Percentiles rank a stretch among this genome's conserved stretches.
Evolutionary conservation across 1,140 invertebrate species (phyloP).

Genomic region (Aethina tumida): DNA sequence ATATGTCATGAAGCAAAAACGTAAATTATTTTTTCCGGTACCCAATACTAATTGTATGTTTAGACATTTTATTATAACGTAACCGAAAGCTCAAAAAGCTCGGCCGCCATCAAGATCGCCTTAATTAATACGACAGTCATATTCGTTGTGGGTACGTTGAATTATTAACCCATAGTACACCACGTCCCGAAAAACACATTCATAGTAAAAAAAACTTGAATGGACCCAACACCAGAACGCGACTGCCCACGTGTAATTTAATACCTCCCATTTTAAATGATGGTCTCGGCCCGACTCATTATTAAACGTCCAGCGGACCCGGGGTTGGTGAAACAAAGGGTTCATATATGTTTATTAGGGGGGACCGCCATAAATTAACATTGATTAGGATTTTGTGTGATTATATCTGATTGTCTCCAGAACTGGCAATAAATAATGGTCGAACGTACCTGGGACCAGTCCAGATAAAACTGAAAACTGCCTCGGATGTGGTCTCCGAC

Average conservation of each 20-base stretch:
- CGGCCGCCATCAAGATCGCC: background rate
- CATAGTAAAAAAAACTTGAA: conserved; percentile 9
- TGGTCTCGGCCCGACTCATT: conserved; percentile 25
- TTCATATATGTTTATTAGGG: conserved; percentile 36
- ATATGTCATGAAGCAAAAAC: too few species aligned
- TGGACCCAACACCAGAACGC: conserved; percentile 4
- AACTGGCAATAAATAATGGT: conserved; percentile 32
- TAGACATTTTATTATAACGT: conserved; percentile 1
- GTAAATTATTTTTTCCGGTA: too few species aligned
- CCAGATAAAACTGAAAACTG: conserved; percentile 11
- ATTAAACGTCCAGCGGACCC: conserved; percentile 16
- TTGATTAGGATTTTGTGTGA: conserved; percentile 37
- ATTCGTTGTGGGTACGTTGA: background rate
- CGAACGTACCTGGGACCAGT: conserved; percentile 25
- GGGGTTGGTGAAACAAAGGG: conserved; percentile 31
- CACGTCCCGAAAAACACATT: too few species aligned
- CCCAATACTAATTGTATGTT: too few species aligned
- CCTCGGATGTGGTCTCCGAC: conserved; percentile 6
- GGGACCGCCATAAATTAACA: conserved; percentile 34
- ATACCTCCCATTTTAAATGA: conserved; percentile 22
- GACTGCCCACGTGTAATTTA: conserved; percentile 22
- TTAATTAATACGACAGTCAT: background rate
- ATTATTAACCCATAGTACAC: too few species aligned
- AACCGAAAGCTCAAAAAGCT: background rate
- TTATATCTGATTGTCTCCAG: conserved; percentile 34